phyloP scores from a whole-genome alignment of 1,140 invertebrate species.

The Subanguina moxae region DNA sequence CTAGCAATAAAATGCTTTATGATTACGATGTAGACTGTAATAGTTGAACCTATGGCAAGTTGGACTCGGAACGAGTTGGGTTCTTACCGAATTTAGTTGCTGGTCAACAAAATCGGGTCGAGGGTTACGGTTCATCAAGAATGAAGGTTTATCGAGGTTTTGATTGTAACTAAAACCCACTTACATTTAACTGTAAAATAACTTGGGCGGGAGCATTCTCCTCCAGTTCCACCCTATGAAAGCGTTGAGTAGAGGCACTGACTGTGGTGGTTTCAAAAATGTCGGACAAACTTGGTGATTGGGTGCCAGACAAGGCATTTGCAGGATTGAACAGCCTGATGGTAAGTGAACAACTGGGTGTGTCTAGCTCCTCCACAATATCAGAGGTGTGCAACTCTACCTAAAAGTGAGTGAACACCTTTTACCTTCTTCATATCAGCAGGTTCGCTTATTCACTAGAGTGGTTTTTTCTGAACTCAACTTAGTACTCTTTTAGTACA shows the following conservation, averaged over 20 bases:
- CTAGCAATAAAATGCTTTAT: too few species aligned
- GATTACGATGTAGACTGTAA: too few species aligned
- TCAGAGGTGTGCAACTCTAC: neutral
- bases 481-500: too few species aligned
- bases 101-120: too few species aligned
- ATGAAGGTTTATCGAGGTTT: too few species aligned
- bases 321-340: neutral
- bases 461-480: too few species aligned
- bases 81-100: too few species aligned
- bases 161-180: neutral
- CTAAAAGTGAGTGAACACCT: neutral
- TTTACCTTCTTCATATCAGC: too few species aligned
- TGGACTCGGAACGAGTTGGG: too few species aligned
- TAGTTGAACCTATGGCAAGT: too few species aligned
- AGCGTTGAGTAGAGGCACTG: neutral
- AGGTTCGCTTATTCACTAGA: too few species aligned
- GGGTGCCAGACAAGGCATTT: neutral
- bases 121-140: too few species aligned
- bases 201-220: neutral
- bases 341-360: neutral
- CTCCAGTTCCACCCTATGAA: neutral
- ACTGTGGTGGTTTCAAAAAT: neutral
- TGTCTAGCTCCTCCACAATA: neutral
- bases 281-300: neutral
- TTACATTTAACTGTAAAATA: neutral